Conservation (phyloP, 2,113 vertebrate genomes). For the Sisor rabdophorus region DNA sequence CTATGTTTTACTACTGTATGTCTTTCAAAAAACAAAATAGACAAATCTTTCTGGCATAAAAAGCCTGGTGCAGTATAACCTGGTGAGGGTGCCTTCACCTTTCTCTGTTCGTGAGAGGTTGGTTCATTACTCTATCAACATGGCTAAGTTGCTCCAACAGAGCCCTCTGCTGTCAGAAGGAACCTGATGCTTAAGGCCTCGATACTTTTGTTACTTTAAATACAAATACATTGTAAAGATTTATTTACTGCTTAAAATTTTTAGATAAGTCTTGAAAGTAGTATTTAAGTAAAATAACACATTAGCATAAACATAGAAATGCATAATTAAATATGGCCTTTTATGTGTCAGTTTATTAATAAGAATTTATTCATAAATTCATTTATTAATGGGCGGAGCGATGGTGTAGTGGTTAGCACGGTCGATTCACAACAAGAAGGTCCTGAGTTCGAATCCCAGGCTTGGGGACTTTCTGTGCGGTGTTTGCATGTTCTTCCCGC, state of each 20-base stretch:
- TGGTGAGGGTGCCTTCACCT: not conserved
- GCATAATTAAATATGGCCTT: not conserved
- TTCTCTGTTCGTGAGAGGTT: conserved; percentile 29
- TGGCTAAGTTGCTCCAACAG: conserved; percentile 55
- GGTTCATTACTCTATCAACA: conserved; percentile 48
- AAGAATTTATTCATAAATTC: too few species aligned
- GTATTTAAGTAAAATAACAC: not conserved
- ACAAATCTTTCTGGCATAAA: conserved; percentile 29
- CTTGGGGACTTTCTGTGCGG: too few species aligned
- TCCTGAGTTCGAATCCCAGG: too few species aligned
- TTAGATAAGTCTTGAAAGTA: not conserved
- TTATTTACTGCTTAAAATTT: not conserved
- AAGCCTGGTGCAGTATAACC: not conserved
- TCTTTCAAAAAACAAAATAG: conserved; percentile 22
- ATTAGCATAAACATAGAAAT: not conserved
- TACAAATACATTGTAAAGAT: conserved; percentile 32
- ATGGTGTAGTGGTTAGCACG: too few species aligned
- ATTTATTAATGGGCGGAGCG: too few species aligned
- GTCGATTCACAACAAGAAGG: too few species aligned
- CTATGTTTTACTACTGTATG: not conserved
- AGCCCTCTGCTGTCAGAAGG: conserved; percentile 65
- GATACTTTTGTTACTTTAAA: conserved; percentile 10
- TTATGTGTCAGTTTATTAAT: not conserved
- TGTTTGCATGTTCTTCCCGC: too few species aligned
- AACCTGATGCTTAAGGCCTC: conserved; percentile 19